These are phyloP conservation scores for Potamarius usumacintae DNA, from an alignment of 2,113 vertebrate genomes.

Conservation along the genomic window DNA sequence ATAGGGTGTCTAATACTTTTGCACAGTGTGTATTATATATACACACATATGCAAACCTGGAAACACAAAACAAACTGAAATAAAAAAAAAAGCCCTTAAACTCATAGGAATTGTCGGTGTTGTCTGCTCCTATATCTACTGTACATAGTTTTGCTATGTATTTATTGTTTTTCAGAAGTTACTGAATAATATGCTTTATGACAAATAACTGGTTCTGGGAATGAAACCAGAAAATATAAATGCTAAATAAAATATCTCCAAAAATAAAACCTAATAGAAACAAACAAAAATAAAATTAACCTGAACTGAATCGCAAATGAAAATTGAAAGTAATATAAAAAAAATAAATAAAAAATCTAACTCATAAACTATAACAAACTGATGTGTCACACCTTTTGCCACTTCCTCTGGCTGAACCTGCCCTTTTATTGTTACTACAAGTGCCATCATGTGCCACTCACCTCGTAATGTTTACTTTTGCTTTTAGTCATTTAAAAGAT, in stretches of 20 bases:
- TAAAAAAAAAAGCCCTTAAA: neutral
- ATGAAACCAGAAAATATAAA: neutral
- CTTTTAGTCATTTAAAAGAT: neutral
- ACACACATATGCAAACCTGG: neutral
- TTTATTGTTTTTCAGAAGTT: neutral
- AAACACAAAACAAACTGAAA: neutral
- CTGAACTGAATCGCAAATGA: neutral
- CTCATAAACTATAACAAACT: too few relatives aligned
- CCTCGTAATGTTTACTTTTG: neutral
- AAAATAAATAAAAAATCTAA: neutral
- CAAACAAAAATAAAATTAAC: neutral
- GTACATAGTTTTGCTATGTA: neutral
- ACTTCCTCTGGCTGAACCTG: neutral
- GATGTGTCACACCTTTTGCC: neutral
- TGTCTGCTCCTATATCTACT: neutral
- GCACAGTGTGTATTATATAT: too few relatives aligned
- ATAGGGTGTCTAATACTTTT: too few relatives aligned
- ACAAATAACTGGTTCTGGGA: neutral
- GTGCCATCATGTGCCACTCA: neutral
- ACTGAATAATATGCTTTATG: neutral
- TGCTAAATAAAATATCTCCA: neutral
- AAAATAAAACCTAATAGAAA: neutral
- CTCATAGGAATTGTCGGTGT: neutral
- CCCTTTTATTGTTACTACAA: neutral
- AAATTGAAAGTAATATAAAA: neutral